phyloP scores from a whole-genome alignment of 2,113 vertebrate species.

The Gallinago undulata region DNA sequence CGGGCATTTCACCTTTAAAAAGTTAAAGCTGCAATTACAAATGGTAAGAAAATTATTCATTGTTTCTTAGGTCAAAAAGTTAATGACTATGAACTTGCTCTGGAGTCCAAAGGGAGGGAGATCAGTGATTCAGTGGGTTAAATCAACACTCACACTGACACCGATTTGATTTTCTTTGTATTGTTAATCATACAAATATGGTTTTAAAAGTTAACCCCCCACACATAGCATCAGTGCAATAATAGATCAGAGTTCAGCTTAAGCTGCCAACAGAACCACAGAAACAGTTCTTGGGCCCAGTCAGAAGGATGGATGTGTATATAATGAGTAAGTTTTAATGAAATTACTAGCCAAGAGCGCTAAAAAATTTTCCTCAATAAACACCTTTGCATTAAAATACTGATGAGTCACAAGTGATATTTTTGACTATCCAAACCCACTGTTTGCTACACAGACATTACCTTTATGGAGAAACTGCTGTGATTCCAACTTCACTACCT shows the following conservation, averaged over 20 bases:
- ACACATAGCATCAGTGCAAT: neutral
- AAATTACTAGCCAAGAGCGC: neutral
- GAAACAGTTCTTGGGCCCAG: neutral
- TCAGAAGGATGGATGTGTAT: neutral
- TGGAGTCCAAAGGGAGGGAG: neutral
- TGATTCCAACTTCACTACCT: neutral
- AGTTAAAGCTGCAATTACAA: neutral
- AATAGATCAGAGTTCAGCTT: neutral
- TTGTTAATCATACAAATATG: neutral
- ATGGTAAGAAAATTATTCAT: neutral
- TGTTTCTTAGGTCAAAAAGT: neutral
- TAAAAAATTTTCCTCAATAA: neutral
- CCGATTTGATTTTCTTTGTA: neutral
- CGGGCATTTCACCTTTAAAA: neutral
- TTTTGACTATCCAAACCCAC: neutral
- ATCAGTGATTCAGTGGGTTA: neutral
- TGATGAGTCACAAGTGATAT: neutral
- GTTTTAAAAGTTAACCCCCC: neutral
- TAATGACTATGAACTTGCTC: neutral
- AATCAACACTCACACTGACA: neutral
- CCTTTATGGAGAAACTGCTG: neutral
- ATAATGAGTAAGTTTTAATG: neutral
- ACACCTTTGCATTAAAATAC: conserved; percentile 3
- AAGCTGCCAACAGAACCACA: neutral
- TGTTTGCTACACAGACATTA: neutral